Evolutionary conservation across 2,797 vertebrate species (phyloP), one percentile per base, ranked within the genome.

Genomic region (Poecile montanus): DNA sequence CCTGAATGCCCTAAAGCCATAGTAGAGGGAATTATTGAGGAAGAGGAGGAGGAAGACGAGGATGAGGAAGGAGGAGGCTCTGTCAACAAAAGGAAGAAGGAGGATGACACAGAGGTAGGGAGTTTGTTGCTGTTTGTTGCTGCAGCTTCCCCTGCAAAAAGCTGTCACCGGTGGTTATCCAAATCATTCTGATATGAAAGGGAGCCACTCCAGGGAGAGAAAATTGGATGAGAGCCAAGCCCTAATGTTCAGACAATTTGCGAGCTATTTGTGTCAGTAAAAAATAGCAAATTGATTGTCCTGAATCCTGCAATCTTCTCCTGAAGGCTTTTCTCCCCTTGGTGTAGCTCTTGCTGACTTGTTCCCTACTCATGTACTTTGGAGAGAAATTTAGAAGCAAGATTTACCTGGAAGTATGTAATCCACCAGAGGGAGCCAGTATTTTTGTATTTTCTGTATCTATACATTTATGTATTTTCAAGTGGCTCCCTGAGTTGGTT

Each of bases 11-110:
- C 99, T 80, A 99, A 99, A 85, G 98, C 98, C 97, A 98, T 99
- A 56, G 98, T 98, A 51, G 99, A 99, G 95, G 99, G 98, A 50
- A 99, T 99, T 79, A 99, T 99, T 97, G 99, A 99, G 93, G 99
- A 99, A 78, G 99, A 99, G 51, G 99, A 99, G 65, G 99, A 99
- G 17, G 97, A 98, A 18, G 97, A 97, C 0, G 98, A 98, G 6
- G 98, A 98, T 8, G 98, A 99, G 32, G 97, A 98, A 94, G 98
- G 97, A 66, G 98, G 98, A 79, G 98, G 99, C 85, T 98, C 98
- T 29, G 98, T 99, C 90, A 98, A 99, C 93, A 99, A 99, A 97
- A 98, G 98, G 85, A 99, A 99, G 98, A 99, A 99, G 83, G 99
- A 99, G 95, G 99, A 99, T 72, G 99, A 99, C 87, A 98, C 98